These are phyloP conservation scores for Metopolophium dirhodum DNA, from an alignment of 1,140 invertebrate genomes.

Conservation along the genomic window DNA sequence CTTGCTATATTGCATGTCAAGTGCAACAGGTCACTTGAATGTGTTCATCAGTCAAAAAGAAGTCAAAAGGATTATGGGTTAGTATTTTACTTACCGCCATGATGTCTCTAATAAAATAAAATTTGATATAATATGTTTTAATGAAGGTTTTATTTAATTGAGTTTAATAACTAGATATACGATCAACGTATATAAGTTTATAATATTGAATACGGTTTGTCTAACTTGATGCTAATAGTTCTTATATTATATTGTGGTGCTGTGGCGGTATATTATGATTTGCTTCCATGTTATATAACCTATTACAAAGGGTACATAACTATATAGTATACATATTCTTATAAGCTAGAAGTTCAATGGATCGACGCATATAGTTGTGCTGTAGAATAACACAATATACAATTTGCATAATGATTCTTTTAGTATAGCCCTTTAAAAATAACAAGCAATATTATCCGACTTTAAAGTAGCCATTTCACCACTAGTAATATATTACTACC, in stretches of 20 bases:
- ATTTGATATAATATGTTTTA: not conserved
- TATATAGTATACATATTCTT: no score
- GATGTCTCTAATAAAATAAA: not conserved
- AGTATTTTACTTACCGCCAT: not conserved
- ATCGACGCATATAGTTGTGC: not conserved
- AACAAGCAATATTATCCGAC: not conserved
- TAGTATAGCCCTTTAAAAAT: not conserved
- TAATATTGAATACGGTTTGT: not conserved
- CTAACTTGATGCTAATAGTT: not conserved
- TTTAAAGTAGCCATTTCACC: not conserved
- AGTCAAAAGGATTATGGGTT: conserved; percentile 58
- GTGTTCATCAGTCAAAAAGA: conserved; percentile 59
- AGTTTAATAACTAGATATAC: not conserved
- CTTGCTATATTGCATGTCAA: conserved; percentile 40
- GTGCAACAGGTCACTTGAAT: conserved; percentile 56
- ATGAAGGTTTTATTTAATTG: not conserved
- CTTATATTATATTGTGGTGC: not conserved
- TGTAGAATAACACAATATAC: not conserved
- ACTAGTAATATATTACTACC: not conserved
- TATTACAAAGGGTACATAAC: not conserved
- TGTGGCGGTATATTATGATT: not conserved
- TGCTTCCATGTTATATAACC: not conserved
- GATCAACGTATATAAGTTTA: not conserved
- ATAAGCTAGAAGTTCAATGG: not conserved
- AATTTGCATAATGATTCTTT: conserved; percentile 30